Evolutionary conservation across 2,888 invertebrate species (phyloP).

Genomic region (Emmelina monodactyla): DNA sequence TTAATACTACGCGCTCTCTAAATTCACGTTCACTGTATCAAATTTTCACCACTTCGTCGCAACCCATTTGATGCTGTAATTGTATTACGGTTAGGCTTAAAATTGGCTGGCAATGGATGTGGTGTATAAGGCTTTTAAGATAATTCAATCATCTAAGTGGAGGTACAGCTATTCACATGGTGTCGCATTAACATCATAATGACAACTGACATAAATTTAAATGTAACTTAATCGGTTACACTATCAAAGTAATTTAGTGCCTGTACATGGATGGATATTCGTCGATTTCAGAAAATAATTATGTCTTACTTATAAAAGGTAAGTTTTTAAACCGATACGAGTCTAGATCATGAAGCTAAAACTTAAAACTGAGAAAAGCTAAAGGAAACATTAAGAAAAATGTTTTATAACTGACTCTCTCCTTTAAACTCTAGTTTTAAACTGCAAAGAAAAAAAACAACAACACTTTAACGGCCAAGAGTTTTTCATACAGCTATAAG

Average conservation of each 20-base stretch:
- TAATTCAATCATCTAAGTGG: conserved; percentile 49
- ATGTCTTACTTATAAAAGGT: too few relatives aligned
- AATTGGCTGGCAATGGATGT: background rate
- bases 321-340: too few relatives aligned
- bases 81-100: conserved; percentile 19
- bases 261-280: too few relatives aligned
- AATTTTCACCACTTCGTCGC: conserved; percentile 34
- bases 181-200: conserved; percentile 59
- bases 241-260: too few relatives aligned
- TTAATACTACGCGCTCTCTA: conserved; percentile 47
- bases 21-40: conserved; percentile 56
- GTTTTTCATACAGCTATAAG: conserved; percentile 30
- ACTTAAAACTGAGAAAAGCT: background rate
- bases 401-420: background rate
- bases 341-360: too few relatives aligned
- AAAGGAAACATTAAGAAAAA: background rate
- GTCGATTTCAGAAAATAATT: too few relatives aligned
- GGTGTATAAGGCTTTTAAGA: conserved; percentile 29
- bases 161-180: conserved; percentile 61
- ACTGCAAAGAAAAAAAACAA: conserved; percentile 27
- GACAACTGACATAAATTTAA: conserved; percentile 45
- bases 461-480: conserved; percentile 33
- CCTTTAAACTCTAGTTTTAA: conserved; percentile 27
- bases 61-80: conserved; percentile 22
- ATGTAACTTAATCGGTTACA: too few relatives aligned